Conservation (phyloP, 2,113 vertebrate species). For the Bujurquina vittata region DNA sequence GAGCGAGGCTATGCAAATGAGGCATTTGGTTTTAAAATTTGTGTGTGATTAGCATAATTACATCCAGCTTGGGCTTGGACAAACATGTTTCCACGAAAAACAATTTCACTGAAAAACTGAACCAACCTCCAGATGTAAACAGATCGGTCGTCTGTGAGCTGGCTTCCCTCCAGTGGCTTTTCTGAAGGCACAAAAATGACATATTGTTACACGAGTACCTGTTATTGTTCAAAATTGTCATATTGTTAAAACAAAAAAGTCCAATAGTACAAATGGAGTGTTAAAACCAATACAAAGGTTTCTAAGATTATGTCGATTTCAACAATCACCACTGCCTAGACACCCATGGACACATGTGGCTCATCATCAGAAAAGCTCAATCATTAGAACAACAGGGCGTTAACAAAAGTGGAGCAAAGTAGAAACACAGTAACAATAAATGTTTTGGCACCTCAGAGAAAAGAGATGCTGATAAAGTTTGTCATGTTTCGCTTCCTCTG, state of each 20-base stretch:
- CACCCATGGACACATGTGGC: not conserved
- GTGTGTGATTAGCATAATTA: not conserved
- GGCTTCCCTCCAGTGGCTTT: not conserved
- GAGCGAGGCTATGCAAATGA: not conserved
- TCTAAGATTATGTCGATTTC: not conserved
- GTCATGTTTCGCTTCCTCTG: not conserved
- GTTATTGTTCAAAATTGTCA: not conserved
- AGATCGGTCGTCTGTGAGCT: not conserved
- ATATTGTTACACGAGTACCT: not conserved
- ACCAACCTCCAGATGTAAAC: not conserved
- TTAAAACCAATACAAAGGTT: not conserved
- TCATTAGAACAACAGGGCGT: not conserved
- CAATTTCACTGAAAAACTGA: not conserved
- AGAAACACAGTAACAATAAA: not conserved
- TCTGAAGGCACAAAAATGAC: not conserved
- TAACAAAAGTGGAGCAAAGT: not conserved
- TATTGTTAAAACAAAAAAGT: not conserved
- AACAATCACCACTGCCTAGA: not conserved
- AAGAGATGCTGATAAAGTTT: not conserved
- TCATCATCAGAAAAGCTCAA: not conserved
- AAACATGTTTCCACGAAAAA: not conserved
- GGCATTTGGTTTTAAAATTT: not conserved
- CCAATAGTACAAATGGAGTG: not conserved
- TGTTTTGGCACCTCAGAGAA: not conserved
- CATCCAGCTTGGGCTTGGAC: not conserved